Conservation (phyloP, 2,113 vertebrate species). For the Eulemur macaco region DNA sequence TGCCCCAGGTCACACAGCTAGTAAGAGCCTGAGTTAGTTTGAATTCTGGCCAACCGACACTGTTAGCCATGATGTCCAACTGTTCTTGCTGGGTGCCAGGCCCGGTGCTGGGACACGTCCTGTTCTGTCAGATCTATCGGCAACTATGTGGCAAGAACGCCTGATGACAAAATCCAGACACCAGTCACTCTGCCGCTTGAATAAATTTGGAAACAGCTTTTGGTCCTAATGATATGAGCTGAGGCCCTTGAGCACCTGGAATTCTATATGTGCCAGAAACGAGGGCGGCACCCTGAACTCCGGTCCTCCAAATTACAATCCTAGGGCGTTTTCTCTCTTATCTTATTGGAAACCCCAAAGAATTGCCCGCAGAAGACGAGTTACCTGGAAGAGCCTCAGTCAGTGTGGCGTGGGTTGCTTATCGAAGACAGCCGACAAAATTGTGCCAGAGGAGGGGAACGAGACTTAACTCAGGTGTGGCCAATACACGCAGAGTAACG, state of each 20-base stretch:
- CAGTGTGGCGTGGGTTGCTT: accelerated
- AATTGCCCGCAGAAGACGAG: background rate
- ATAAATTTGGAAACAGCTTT: background rate
- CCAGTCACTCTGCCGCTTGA: background rate
- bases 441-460: background rate
- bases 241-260: background rate
- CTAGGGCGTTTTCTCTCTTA: background rate
- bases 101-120: background rate
- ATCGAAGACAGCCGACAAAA: background rate
- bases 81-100: background rate
- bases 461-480: background rate
- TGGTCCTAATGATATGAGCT: background rate
- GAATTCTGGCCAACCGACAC: background rate
- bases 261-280: no score
- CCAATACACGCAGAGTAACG: background rate
- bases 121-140: background rate
- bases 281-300: background rate
- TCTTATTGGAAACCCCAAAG: no score
- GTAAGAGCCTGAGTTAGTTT: background rate
- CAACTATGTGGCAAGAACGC: no score
- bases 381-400: background rate
- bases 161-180: no score
- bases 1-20: background rate
- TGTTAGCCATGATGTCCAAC: background rate
- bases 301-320: background rate